phyloP scores from a whole-genome alignment of 2,888 invertebrate genomes.

The Metacarcinus magister region DNA sequence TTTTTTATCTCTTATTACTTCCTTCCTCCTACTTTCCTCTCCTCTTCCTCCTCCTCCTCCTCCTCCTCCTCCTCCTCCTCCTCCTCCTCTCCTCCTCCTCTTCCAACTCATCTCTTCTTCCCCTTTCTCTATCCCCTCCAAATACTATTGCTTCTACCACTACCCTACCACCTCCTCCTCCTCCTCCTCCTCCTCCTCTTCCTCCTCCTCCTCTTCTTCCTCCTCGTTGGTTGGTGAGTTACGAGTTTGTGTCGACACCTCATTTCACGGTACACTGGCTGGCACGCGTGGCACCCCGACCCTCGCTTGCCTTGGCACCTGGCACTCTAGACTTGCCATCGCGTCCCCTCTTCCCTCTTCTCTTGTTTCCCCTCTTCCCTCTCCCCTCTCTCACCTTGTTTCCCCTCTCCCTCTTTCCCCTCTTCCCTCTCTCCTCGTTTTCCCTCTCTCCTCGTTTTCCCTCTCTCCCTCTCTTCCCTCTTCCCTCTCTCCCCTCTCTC shows the following conservation, averaged over 20 bases:
- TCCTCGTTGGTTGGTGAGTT: slow-evolving; percentile 69
- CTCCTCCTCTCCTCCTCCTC: background rate
- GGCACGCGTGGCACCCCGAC: slow-evolving; percentile 70
- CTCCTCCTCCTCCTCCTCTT: background rate
- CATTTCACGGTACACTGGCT: slow-evolving; percentile 75
- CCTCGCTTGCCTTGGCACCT: slow-evolving; percentile 64
- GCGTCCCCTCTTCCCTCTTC: background rate
- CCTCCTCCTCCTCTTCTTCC: background rate
- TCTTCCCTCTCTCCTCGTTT: background rate
- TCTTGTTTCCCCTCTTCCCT: background rate
- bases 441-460: background rate
- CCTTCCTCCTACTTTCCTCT: background rate
- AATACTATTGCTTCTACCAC: background rate
- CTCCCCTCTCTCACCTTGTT: background rate
- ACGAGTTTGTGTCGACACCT: slow-evolving; percentile 74
- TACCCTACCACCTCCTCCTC: background rate
- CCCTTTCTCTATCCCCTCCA: background rate
- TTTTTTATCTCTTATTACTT: background rate
- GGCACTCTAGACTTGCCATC: slow-evolving; percentile 51
- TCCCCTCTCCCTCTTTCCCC: background rate
- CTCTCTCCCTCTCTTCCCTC: slow-evolving; percentile 36
- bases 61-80: background rate
- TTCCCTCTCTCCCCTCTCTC: background rate
- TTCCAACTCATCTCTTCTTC: background rate
- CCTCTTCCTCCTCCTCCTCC: background rate